Evolutionary conservation across 2,113 vertebrate genomes (phyloP).

Genomic region (Stigmatopora nigra): DNA sequence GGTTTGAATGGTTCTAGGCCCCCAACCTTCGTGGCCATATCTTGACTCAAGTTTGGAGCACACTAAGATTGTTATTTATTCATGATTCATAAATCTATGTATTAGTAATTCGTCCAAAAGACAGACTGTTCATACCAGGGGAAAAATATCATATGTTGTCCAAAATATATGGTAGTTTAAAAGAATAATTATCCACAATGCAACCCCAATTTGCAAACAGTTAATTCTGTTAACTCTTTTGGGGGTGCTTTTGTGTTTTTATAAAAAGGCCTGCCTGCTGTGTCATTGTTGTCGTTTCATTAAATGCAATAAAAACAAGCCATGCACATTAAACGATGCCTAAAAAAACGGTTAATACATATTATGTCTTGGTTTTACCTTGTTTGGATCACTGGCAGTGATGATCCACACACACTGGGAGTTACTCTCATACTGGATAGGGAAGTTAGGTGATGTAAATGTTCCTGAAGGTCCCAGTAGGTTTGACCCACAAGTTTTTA

Average conservation of each 20-base stretch:
- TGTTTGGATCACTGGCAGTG: slow-evolving; percentile 71
- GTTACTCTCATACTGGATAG: slow-evolving; percentile 77
- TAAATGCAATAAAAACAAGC: neutral
- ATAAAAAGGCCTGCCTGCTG: neutral
- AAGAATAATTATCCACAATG: neutral
- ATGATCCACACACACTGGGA: slow-evolving; percentile 78
- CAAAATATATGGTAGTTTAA: neutral
- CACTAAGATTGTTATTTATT: neutral
- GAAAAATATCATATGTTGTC: too few relatives aligned
- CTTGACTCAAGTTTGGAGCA: neutral
- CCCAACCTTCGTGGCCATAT: neutral
- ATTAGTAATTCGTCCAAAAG: too few relatives aligned
- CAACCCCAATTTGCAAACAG: neutral
- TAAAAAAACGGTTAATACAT: neutral
- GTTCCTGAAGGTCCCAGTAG: slow-evolving; percentile 72
- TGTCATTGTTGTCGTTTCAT: neutral
- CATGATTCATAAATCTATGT: too few relatives aligned
- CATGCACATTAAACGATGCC: neutral
- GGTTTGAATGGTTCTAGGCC: too few relatives aligned
- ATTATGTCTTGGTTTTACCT: slow-evolving; percentile 51
- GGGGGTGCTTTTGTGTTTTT: neutral
- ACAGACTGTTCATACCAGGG: too few relatives aligned
- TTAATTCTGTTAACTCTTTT: neutral
- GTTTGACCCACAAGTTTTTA: slow-evolving; percentile 75
- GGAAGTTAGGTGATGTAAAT: slow-evolving; percentile 75